phyloP scores from a whole-genome alignment of 2,113 vertebrate species.

The Ictalurus punctatus region DNA sequence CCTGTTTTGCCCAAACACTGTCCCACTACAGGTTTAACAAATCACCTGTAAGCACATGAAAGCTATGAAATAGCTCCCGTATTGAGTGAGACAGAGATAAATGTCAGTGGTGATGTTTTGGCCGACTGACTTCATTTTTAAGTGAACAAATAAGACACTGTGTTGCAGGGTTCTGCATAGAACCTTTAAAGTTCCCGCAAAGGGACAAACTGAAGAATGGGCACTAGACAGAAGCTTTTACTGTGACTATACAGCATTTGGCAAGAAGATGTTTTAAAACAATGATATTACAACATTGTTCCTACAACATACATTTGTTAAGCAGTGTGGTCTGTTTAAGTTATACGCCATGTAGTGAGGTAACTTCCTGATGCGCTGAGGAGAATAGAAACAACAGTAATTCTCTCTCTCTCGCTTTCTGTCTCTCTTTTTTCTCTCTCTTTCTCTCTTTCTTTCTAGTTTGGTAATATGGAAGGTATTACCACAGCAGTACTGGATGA shows the following conservation, averaged over 20 bases:
- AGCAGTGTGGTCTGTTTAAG: neutral
- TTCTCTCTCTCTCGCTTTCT: neutral
- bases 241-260: neutral
- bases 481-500: conserved; percentile 78
- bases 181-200: neutral
- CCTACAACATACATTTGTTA: neutral
- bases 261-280: neutral
- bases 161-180: no score
- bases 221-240: neutral
- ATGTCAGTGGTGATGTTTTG: neutral
- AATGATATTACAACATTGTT: neutral
- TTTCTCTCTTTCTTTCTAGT: conserved; percentile 61
- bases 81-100: neutral
- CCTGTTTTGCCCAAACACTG: neutral
- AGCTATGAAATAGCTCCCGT: neutral
- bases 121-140: neutral
- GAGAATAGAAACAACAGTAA: neutral
- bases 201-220: neutral
- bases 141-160: neutral
- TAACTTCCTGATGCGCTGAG: conserved; percentile 25
- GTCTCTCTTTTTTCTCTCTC: conserved; percentile 1
- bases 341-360: neutral
- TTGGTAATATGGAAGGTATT: conserved; percentile 85
- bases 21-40: neutral
- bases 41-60: neutral